phyloP scores from a whole-genome alignment of 2,797 vertebrate species.

The Harpagifer antarcticus region DNA sequence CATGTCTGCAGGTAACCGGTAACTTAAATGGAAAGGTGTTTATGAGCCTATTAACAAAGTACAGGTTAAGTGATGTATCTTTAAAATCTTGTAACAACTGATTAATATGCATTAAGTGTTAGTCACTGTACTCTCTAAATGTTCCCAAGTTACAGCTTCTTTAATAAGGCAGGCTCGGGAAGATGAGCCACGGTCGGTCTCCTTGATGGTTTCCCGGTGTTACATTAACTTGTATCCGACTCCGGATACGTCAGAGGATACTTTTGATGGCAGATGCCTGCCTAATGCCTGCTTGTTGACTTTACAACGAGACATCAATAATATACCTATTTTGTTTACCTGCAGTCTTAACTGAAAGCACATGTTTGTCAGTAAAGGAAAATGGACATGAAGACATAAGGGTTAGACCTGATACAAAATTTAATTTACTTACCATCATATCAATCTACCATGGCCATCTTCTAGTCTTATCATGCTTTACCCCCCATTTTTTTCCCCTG shows the following conservation, averaged over 20 bases:
- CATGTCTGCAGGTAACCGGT: neutral
- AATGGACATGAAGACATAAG: neutral
- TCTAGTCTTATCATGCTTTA: neutral
- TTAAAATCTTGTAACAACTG: fast-evolving
- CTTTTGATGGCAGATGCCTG: neutral
- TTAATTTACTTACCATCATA: neutral
- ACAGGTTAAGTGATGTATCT: neutral
- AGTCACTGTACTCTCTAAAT: neutral
- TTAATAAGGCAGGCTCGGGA: neutral
- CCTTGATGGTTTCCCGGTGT: constrained; percentile 1
- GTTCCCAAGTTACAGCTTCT: neutral
- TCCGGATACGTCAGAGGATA: no score
- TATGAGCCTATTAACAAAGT: neutral
- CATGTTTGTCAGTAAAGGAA: neutral
- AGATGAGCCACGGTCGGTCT: neutral
- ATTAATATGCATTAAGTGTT: neutral
- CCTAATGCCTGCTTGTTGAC: no score
- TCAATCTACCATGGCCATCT: no score
- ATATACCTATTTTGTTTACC: no score
- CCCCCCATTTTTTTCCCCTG: neutral
- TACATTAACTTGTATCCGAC: neutral
- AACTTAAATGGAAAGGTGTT: no score
- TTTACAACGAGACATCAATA: no score
- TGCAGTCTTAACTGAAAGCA: neutral
- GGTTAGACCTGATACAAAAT: neutral